Base-by-base conservation (phyloP, 2,888 invertebrate genomes). In the Rhaphigaster nebulosa region DNA sequence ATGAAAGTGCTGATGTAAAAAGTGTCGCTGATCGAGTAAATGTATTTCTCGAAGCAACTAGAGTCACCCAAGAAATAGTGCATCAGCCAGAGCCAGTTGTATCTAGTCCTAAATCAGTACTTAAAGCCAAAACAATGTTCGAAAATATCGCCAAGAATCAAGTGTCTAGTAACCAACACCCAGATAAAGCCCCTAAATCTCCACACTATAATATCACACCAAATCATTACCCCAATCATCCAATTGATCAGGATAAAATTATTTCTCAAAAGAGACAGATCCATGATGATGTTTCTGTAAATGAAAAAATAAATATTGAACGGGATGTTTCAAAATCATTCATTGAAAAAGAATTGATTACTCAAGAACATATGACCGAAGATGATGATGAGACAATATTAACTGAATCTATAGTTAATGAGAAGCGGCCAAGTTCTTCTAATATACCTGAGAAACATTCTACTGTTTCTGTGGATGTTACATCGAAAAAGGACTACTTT, bases 81-180 rank as follows among this genome's bases (percentile, higher is more conserved):
- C 41, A 52, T 60, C 91, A 91, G 80, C 90, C 60, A 89, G 90
- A 76, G 90, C 87, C 90, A 87, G 91, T 90, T 54, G 91, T 87
- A 80, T 92, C 91, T 38, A 90, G 89, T 8, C 88, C 91, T 29
- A 91, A 92, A 89, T 92, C 91, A 34, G 93, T 93, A 1, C 91
- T 91, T 26, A 92, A 96, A 93, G 96, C 96, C 0, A 96, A 96
- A 93, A 96, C 95, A 76, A 93, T 96, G 65, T 96, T 96, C 93
- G 96, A 96, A 94, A 96, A 95, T 92, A 95, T 96, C 92, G 95
- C 95, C 20, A 93, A 92, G 87, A 92, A 92, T 38, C 92, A 93
- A 89, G 90, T 91, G 5, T 84, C 91, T 34, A 90, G 90, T 89
- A 38, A 90, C 88, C 45, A 92, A 90, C 91, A 92, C 91, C 65